phyloP scores from a whole-genome alignment of 1,140 invertebrate species.

The Pogonus chalceus region DNA sequence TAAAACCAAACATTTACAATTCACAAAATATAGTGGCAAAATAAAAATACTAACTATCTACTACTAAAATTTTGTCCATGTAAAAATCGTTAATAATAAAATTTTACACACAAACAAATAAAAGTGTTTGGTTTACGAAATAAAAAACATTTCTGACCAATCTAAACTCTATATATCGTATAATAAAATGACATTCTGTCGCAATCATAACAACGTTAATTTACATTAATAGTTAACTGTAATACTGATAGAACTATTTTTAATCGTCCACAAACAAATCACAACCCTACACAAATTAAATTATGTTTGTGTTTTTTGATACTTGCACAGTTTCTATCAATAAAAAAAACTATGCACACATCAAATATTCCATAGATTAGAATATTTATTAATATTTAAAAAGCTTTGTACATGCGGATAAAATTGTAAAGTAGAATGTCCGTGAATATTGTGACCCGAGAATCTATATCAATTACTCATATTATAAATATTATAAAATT shows the following conservation, averaged over 20 bases:
- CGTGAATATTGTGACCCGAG: slow-evolving; percentile 1
- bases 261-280: slow-evolving; percentile 2
- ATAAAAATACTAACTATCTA: not conserved
- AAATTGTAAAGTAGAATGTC: slow-evolving; percentile 1
- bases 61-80: not conserved
- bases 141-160: no score
- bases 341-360: not conserved
- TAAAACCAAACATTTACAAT: not conserved
- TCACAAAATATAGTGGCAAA: not conserved
- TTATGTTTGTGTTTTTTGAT: not conserved
- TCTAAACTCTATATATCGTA: not conserved
- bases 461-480: no score
- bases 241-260: slow-evolving; percentile 7
- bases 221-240: slow-evolving; percentile 3
- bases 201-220: slow-evolving; percentile 4
- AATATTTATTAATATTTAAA: no score
- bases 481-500: no score
- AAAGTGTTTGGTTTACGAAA: slow-evolving; percentile 4
- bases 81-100: slow-evolving; percentile 1
- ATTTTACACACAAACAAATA: not conserved
- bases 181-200: not conserved
- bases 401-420: not conserved
- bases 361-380: not conserved
- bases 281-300: slow-evolving; percentile 3
- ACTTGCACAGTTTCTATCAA: not conserved